Conservation (phyloP, 2,113 vertebrate species). For the Microtus richardsoni region DNA sequence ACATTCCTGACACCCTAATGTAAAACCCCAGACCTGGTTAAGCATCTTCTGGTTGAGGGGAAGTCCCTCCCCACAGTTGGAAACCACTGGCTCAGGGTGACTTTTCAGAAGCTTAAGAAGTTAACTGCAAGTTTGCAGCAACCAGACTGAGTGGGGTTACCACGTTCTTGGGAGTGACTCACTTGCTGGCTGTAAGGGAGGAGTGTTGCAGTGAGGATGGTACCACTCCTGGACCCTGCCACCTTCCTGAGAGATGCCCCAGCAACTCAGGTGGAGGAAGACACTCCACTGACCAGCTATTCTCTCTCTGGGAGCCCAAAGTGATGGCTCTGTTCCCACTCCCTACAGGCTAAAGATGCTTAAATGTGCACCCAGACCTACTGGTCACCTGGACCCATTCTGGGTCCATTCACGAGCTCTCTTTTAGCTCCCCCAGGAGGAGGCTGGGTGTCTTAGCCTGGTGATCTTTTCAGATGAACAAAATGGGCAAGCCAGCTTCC, state of each 20-base stretch:
- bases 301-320: background rate
- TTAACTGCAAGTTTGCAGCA: background rate
- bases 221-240: background rate
- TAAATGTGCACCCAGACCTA: too few relatives aligned
- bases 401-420: background rate
- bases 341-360: background rate
- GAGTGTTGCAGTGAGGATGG: background rate
- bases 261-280: background rate
- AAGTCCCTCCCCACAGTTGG: accelerated
- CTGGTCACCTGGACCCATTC: background rate
- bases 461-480: background rate
- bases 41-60: background rate
- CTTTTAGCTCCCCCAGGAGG: accelerated
- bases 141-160: background rate
- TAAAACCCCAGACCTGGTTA: background rate
- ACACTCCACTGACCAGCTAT: background rate
- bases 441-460: background rate
- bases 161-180: background rate
- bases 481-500: background rate
- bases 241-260: background rate
- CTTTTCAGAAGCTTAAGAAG: background rate
- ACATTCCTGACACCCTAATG: accelerated
- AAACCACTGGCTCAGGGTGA: background rate
- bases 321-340: background rate
- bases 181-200: background rate